Evolutionary conservation across 2,888 invertebrate genomes (phyloP).

Genomic region (Lasius platythorax): DNA sequence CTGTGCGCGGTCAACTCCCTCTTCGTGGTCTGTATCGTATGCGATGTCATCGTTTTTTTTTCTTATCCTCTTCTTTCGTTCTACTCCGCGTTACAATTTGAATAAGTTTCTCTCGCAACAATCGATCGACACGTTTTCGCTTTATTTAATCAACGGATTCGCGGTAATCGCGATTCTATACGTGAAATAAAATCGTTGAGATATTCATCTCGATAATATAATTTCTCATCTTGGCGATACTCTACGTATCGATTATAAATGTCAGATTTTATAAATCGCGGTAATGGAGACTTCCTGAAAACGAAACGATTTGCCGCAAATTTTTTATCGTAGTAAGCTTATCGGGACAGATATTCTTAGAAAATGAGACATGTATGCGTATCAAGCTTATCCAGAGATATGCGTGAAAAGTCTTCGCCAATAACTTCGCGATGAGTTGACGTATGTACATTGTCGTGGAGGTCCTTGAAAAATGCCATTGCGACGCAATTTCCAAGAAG

Average conservation of each 20-base stretch:
- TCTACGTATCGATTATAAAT: not conserved
- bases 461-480: constrained; percentile 6
- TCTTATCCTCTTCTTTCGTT: not conserved
- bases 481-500: constrained; percentile 1
- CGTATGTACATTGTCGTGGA: not conserved
- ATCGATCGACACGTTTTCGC: too few relatives aligned
- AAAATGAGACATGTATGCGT: not conserved
- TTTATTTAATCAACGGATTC: not conserved
- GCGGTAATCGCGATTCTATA: not conserved
- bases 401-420: not conserved
- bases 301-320: not conserved
- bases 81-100: not conserved
- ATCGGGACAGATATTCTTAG: not conserved
- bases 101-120: not conserved
- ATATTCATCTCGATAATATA: not conserved
- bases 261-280: not conserved
- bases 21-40: constrained; percentile 88
- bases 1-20: constrained; percentile 90
- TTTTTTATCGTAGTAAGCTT: not conserved
- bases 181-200: not conserved
- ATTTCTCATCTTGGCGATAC: not conserved
- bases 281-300: not conserved
- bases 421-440: not conserved
- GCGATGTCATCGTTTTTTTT: not conserved
- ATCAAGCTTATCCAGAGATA: not conserved